Evolutionary conservation across 2,797 vertebrate species (phyloP).

Genomic region (Gallinago stenura): DNA sequence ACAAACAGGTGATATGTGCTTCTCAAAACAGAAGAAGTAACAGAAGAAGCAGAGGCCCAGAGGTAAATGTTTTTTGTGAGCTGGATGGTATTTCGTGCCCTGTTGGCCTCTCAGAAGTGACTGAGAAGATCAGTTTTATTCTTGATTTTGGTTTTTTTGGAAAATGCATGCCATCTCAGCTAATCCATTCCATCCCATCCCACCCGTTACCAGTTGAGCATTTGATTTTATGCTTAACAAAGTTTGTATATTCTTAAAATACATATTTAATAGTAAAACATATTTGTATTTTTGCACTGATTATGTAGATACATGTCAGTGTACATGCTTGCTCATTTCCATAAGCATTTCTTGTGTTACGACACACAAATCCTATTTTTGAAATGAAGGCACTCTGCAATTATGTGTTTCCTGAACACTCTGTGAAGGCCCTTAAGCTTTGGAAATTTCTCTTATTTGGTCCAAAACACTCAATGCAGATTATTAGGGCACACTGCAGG

Average conservation of each 20-base stretch:
- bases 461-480: neutral
- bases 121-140: neutral
- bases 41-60: neutral
- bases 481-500: neutral
- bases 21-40: neutral
- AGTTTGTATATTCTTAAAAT: neutral
- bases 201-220: neutral
- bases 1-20: neutral
- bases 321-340: neutral
- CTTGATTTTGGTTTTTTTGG: neutral
- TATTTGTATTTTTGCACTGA: neutral
- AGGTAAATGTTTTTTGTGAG: neutral
- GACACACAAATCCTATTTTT: constrained; percentile 5
- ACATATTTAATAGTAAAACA: neutral
- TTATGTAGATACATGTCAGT: neutral
- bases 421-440: constrained; percentile 1
- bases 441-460: neutral
- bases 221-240: neutral
- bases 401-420: neutral
- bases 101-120: neutral
- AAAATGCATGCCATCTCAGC: neutral
- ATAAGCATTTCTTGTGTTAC: constrained; percentile 23
- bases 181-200: neutral
- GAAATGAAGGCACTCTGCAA: neutral
- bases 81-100: neutral